These are phyloP conservation scores for Tetramorium alpestre DNA, from an alignment of 1,140 invertebrate species.

Conservation along the genomic window DNA sequence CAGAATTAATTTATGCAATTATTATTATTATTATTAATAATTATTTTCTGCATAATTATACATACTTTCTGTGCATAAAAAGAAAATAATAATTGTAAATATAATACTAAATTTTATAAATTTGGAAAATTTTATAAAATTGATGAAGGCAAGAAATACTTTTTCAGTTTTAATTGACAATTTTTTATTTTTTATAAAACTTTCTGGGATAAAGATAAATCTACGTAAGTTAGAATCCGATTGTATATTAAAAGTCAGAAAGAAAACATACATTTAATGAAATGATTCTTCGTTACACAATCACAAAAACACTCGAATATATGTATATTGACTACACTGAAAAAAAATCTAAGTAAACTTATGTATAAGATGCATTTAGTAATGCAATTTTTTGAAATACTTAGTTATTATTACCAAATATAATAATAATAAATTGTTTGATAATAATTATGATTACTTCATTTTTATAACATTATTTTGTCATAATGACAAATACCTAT, in stretches of 20 bases:
- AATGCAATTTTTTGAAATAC: too few relatives aligned
- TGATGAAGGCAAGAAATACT: neutral
- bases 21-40: too few relatives aligned
- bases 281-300: neutral
- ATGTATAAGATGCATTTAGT: too few relatives aligned
- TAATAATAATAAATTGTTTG: too few relatives aligned
- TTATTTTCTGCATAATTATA: neutral
- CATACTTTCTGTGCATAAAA: neutral
- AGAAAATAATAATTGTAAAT: neutral
- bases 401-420: too few relatives aligned
- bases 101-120: neutral
- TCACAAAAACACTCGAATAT: neutral
- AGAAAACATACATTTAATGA: conserved; percentile 12
- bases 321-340: neutral
- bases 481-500: too few relatives aligned
- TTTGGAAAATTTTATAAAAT: neutral
- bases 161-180: neutral
- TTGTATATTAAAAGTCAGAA: neutral
- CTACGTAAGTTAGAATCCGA: neutral
- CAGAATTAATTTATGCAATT: neutral
- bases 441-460: too few relatives aligned
- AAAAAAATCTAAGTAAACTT: too few relatives aligned
- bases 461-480: too few relatives aligned
- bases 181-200: neutral
- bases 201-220: neutral